Conservation (phyloP, 2,888 invertebrate species). For the Aleiodes leptofemur region DNA sequence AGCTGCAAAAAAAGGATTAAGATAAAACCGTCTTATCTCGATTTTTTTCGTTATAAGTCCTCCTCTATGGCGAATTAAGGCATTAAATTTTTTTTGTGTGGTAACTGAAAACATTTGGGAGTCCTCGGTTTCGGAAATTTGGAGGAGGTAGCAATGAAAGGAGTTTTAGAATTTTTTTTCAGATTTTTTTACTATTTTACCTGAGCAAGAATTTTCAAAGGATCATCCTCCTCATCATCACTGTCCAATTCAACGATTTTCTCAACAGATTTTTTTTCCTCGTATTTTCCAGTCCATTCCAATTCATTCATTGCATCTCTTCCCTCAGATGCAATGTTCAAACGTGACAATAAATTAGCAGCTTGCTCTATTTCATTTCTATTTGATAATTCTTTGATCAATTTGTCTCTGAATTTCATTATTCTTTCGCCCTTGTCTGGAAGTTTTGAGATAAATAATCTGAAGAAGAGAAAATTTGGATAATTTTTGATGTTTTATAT, state of each 20-base stretch:
- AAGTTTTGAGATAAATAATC: conserved; percentile 77
- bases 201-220: conserved; percentile 79
- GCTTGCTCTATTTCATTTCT: conserved; percentile 77
- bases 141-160: too few relatives aligned
- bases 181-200: too few relatives aligned
- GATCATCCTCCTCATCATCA: conserved; percentile 79
- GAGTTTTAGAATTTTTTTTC: too few relatives aligned
- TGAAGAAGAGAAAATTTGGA: conserved; percentile 61
- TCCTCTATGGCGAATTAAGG: too few relatives aligned
- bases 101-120: too few relatives aligned
- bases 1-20: too few relatives aligned
- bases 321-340: conserved; percentile 76
- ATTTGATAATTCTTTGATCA: conserved; percentile 76
- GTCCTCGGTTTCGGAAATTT: too few relatives aligned
- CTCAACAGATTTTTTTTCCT: conserved; percentile 64
- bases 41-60: too few relatives aligned
- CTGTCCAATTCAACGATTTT: conserved; percentile 78
- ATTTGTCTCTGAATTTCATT: conserved; percentile 75
- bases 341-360: conserved; percentile 76
- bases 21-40: too few relatives aligned
- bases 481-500: too few relatives aligned
- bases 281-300: conserved; percentile 79
- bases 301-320: conserved; percentile 77
- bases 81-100: too few relatives aligned
- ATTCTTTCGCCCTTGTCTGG: conserved; percentile 80